These are phyloP conservation scores for Parasteatoda lunata DNA, from an alignment of 2,888 invertebrate species.

Conservation along the genomic window DNA sequence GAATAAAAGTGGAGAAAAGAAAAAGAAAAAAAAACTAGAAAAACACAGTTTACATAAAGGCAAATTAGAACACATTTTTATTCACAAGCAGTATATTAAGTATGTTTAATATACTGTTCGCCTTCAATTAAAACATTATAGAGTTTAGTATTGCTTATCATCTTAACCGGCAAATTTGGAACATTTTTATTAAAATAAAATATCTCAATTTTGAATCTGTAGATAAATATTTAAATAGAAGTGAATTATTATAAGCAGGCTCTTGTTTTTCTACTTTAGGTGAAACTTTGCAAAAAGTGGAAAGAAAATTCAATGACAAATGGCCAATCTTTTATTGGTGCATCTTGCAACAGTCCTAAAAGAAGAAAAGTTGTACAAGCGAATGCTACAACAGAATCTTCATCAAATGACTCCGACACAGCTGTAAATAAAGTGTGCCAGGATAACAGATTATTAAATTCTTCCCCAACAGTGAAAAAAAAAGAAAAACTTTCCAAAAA, in stretches of 20 bases:
- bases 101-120: too few species aligned
- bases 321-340: slow-evolving; percentile 3
- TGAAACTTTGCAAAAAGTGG: slow-evolving; percentile 29
- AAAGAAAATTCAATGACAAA: slow-evolving; percentile 29
- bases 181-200: background rate
- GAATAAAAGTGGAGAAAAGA: too few species aligned
- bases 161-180: too few species aligned
- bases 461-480: slow-evolving; percentile 7
- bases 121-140: too few species aligned
- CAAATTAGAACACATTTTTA: too few species aligned
- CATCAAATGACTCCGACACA: background rate
- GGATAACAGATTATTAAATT: background rate
- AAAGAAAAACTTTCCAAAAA: background rate
- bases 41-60: too few species aligned
- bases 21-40: too few species aligned
- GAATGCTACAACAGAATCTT: background rate
- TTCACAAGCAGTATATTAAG: too few species aligned
- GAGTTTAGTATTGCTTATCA: background rate
- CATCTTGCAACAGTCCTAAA: slow-evolving; percentile 2
- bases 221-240: background rate
- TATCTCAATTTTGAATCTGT: background rate
- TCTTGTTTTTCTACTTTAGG: slow-evolving; percentile 18
- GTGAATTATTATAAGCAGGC: background rate
- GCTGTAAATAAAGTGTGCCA: background rate
- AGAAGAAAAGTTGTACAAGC: slow-evolving; percentile 16